These are phyloP conservation scores for Amphipyra tragopoginis DNA, from an alignment of 2,888 invertebrate species.

Conservation along the genomic window DNA sequence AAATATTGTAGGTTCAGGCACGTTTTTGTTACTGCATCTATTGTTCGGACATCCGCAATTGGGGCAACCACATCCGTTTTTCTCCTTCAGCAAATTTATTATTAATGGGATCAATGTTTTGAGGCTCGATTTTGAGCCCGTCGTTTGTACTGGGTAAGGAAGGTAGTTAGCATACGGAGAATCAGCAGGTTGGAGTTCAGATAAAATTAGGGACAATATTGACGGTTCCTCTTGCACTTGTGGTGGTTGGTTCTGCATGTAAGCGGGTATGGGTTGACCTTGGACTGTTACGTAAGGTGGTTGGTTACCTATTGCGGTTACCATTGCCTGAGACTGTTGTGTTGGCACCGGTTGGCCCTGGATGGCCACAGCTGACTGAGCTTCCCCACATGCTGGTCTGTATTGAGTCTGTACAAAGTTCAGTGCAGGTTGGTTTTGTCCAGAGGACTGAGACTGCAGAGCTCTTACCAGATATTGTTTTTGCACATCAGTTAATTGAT, in stretches of 20 bases:
- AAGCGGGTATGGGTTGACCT: conserved; percentile 51
- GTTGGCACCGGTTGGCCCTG: conserved; percentile 17
- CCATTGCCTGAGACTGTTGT: conserved; percentile 44
- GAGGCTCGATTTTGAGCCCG: conserved; percentile 68
- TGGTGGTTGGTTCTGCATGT: conserved; percentile 44
- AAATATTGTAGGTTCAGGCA: conserved; percentile 57
- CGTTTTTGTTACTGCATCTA: conserved; percentile 30
- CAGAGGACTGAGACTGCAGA: conserved; percentile 40
- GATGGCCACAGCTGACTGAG: conserved; percentile 18
- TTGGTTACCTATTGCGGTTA: conserved; percentile 49
- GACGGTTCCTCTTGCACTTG: conserved; percentile 54
- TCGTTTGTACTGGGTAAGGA: conserved; percentile 49
- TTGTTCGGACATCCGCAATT: conserved; percentile 64
- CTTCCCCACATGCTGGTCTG: conserved; percentile 16
- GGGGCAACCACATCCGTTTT: conserved; percentile 65
- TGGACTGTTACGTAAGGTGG: conserved; percentile 60
- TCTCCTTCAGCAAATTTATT: conserved; percentile 77
- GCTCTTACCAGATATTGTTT: conserved; percentile 56
- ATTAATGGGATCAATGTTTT: conserved; percentile 80
- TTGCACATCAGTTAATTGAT: conserved; percentile 51
- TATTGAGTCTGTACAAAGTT: conserved; percentile 35
- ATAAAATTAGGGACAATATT: conserved; percentile 58
- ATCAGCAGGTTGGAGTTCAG: conserved; percentile 53
- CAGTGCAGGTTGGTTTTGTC: conserved; percentile 36
- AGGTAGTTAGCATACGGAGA: conserved; percentile 46